These are phyloP conservation scores for Eudasyphora cyanicolor DNA, from an alignment of 2,888 invertebrate genomes.

Conservation along the genomic window DNA sequence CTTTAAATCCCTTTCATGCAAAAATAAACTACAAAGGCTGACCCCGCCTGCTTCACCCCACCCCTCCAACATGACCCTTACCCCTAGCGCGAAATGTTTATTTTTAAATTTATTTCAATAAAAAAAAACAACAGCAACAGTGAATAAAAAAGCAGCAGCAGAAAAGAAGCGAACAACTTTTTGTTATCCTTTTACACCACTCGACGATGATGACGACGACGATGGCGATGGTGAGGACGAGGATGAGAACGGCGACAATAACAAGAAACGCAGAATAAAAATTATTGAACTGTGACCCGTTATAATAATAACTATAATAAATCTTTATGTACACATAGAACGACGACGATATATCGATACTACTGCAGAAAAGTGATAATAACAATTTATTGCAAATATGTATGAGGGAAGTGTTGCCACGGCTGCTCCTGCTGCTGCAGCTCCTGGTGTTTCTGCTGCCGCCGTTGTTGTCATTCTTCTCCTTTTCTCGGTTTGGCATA, in stretches of 20 bases:
- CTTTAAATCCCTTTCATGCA: conserved; percentile 11
- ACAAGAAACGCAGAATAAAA: conserved; percentile 53
- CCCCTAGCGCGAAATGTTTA: background rate
- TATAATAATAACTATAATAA: conserved; percentile 78
- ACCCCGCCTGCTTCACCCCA: background rate
- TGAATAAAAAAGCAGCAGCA: background rate
- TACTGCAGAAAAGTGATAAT: conserved; percentile 77
- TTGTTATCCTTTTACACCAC: conserved; percentile 66
- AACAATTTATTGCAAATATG: conserved; percentile 74
- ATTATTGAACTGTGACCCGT: conserved; percentile 73
- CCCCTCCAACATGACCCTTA: no score
- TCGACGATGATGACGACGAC: conserved; percentile 66
- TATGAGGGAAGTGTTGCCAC: conserved; percentile 9
- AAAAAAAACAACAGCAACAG: background rate
- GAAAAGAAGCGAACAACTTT: background rate
- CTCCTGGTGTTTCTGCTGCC: conserved; percentile 18
- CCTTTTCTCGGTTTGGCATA: conserved; percentile 27
- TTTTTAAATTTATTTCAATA: conserved; percentile 27
- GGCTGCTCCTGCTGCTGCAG: conserved; percentile 21
- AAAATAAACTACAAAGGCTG: background rate
- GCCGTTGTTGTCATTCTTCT: conserved; percentile 33
- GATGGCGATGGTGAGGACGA: conserved; percentile 47
- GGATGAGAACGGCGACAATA: conserved; percentile 64
- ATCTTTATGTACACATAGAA: conserved; percentile 69
- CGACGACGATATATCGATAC: conserved; percentile 64